A percentile compares a stretch with the other conserved stretches of the same genome.
These are phyloP conservation scores for Scleropages formosus DNA, from an alignment of 2,797 vertebrate genomes.

Conservation along the genomic window DNA sequence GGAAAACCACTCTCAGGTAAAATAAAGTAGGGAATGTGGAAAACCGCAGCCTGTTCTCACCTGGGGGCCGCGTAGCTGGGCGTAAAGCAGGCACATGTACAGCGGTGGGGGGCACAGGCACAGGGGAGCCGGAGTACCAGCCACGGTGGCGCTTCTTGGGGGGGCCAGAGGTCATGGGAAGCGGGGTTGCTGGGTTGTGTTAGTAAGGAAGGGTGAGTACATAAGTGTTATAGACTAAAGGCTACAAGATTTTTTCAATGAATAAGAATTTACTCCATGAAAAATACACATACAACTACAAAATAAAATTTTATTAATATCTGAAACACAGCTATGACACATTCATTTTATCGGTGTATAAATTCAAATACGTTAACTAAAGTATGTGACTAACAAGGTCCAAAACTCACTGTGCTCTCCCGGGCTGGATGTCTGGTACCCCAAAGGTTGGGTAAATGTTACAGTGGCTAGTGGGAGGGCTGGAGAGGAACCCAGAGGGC, in stretches of 20 bases:
- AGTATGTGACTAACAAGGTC: neutral
- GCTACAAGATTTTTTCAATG: too few relatives aligned
- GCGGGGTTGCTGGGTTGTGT: constrained; percentile 48
- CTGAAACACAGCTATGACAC: neutral
- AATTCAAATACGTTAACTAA: too few relatives aligned
- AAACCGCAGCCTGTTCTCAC: constrained; percentile 66
- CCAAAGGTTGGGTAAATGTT: constrained; percentile 65
- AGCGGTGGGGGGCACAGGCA: constrained; percentile 71
- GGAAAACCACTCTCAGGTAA: too few relatives aligned
- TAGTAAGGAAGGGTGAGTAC: neutral
- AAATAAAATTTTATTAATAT: too few relatives aligned
- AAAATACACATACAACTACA: too few relatives aligned
- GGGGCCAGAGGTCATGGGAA: constrained; percentile 84
- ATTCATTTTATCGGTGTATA: neutral
- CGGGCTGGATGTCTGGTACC: constrained; percentile 75
- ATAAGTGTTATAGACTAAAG: neutral
- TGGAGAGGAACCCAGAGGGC: constrained; percentile 72
- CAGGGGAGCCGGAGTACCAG: constrained; percentile 82
- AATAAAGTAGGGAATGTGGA: too few relatives aligned
- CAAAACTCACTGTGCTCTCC: constrained; percentile 66
- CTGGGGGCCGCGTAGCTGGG: constrained; percentile 76
- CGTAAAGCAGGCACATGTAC: constrained; percentile 81
- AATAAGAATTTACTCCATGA: too few relatives aligned
- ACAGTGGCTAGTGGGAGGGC: constrained; percentile 70
- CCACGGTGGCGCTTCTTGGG: constrained; percentile 96